Evolutionary conservation across 2,113 vertebrate genomes (phyloP), one percentile per base, ranked within the genome.

Genomic region (Atrichornis clamosus): DNA sequence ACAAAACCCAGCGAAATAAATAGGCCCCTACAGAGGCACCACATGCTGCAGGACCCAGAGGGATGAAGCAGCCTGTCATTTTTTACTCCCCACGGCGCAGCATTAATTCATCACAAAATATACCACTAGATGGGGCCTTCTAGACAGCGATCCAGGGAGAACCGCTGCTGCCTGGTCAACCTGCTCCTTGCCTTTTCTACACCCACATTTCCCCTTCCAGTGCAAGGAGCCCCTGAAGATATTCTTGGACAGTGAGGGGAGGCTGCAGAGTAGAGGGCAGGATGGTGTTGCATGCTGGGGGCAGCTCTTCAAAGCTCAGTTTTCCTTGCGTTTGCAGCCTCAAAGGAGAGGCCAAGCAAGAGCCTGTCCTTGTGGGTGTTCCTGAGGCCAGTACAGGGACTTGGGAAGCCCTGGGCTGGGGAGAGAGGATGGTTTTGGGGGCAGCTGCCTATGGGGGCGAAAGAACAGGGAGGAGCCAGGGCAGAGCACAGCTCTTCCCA

Each of bases 71-170:
- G 19, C 27, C 39, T 21, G 69, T 13, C 44, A 1, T 27, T 70
- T 52, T 47, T 69, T 28, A 22, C 50, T 89, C 49, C 46, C 72
- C 30, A 15, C 2, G 1, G 49, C 0, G 2, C 84, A 60, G 56
- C 63, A 20, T 10, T 41, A 46, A n/a, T 49, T 30, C 41, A 13
- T 18, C 76, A 39, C 70, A 26, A 32, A 26, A 78, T 10, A 7
- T 11, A 33, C 95, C 97, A 42, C 96, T 97, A 97, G 97, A 94
- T 97, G 97, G 96, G 91, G 96, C 93, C 80, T 96, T 88, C n/a
- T 27, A 49, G 83, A 82, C 80, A 84, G 58, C 3, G 5, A 60
- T 76, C 44, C 13, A 0, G 24, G 28, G 30, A 64, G 42, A 65
- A 0, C 11, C 0, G 6, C 68, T 33, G 28, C 69, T 59, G 37